Conservation (phyloP, 2,113 vertebrate genomes). For the Cepphus grylle region DNA sequence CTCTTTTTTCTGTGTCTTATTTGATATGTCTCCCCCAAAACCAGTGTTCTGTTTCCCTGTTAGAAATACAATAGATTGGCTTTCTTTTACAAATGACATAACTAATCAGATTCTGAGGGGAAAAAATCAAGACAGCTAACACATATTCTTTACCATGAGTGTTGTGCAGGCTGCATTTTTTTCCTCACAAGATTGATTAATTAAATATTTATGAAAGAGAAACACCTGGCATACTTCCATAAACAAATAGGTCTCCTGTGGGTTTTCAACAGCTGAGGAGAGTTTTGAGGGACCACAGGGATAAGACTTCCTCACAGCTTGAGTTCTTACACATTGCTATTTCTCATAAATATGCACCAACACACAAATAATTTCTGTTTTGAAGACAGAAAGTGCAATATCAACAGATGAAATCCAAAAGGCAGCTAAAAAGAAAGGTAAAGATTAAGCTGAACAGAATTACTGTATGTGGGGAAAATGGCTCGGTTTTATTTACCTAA, state of each 20-base stretch:
- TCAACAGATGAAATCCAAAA: slow-evolving; percentile 58
- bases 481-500: neutral
- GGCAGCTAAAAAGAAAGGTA: slow-evolving; percentile 6
- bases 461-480: neutral
- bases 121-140: slow-evolving; percentile 31
- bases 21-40: neutral
- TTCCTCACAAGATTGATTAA: slow-evolving; percentile 71
- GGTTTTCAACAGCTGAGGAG: slow-evolving; percentile 66
- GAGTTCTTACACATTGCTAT: slow-evolving; percentile 42
- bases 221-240: slow-evolving; percentile 83
- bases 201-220: slow-evolving; percentile 86
- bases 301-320: slow-evolving; percentile 67
- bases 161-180: slow-evolving; percentile 49
- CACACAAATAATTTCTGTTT: slow-evolving; percentile 44
- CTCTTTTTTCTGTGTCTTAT: neutral
- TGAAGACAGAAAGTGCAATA: slow-evolving; percentile 24
- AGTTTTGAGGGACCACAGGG: slow-evolving; percentile 59
- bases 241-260: slow-evolving; percentile 71
- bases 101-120: slow-evolving; percentile 43
- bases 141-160: slow-evolving; percentile 25
- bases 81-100: neutral
- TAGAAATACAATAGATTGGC: neutral
- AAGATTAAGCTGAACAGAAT: slow-evolving; percentile 2
- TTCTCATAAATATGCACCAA: slow-evolving; percentile 70
- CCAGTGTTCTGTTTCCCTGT: neutral